Evolutionary conservation across 2,888 invertebrate species (phyloP).

Genomic region (Nycteola revayana): DNA sequence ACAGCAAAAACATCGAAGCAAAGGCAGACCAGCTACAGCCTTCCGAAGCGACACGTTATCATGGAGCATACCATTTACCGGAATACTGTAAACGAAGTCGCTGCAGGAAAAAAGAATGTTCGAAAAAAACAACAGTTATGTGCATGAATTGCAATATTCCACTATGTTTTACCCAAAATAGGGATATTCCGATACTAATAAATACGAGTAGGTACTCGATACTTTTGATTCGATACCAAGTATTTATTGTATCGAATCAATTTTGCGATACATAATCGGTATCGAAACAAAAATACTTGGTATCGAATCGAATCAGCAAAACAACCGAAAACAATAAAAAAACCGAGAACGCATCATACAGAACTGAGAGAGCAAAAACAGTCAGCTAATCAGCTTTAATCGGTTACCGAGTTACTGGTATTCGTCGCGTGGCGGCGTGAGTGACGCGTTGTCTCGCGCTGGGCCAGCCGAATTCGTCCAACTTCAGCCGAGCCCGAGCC

Average conservation of each 20-base stretch:
- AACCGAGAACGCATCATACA: background rate
- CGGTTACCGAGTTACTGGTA: too few species aligned
- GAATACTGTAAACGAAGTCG: too few species aligned
- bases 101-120: too few species aligned
- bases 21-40: too few species aligned
- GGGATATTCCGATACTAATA: slow-evolving; percentile 14
- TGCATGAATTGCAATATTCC: too few species aligned
- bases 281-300: slow-evolving; percentile 23
- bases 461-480: slow-evolving; percentile 1
- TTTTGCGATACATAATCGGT: slow-evolving; percentile 22
- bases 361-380: background rate
- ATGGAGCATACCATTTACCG: too few species aligned
- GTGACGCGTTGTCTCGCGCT: slow-evolving; percentile 1
- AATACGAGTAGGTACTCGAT: slow-evolving; percentile 22
- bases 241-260: slow-evolving; percentile 19
- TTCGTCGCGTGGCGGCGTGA: background rate
- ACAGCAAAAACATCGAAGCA: too few species aligned
- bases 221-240: slow-evolving; percentile 22
- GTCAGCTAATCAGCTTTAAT: too few species aligned
- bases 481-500: slow-evolving; percentile 2
- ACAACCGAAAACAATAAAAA: slow-evolving; percentile 1
- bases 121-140: too few species aligned
- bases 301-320: slow-evolving; percentile 17
- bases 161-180: too few species aligned
- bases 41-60: too few species aligned